A percentile compares a stretch with the other conserved stretches of the same genome.
phyloP scores from a whole-genome alignment of 2,113 vertebrate genomes.

The Dendropsophus ebraccatus region DNA sequence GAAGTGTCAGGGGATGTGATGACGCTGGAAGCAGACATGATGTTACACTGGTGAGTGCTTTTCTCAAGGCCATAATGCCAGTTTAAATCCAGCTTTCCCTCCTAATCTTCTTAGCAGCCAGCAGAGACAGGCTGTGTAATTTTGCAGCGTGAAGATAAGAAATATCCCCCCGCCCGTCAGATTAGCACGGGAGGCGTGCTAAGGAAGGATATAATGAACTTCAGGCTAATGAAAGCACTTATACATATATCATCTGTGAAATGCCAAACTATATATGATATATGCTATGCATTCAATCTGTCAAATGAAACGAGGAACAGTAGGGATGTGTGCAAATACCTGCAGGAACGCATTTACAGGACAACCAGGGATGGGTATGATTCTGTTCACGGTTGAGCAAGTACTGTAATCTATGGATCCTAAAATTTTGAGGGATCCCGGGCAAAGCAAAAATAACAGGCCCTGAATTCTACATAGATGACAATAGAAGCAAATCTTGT shows the following conservation, averaged over 20 bases:
- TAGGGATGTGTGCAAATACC: neutral
- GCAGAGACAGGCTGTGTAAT: constrained; percentile 56
- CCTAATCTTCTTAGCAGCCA: constrained; percentile 57
- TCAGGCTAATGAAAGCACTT: constrained; percentile 38
- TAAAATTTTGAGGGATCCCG: neutral
- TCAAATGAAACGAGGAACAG: neutral
- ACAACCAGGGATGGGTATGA: neutral
- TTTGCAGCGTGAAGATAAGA: constrained; percentile 55
- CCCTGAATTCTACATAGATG: neutral
- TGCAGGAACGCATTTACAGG: neutral
- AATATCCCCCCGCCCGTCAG: constrained; percentile 41
- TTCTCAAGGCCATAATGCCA: constrained; percentile 42
- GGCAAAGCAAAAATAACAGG: no score
- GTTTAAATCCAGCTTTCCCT: constrained; percentile 55
- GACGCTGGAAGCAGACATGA: constrained; percentile 34
- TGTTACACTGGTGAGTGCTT: constrained; percentile 36
- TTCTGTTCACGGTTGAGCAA: neutral
- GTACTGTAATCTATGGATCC: neutral
- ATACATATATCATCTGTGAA: constrained; percentile 8
- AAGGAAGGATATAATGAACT: constrained; percentile 44
- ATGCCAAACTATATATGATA: neutral
- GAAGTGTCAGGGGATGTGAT: neutral
- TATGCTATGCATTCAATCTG: neutral
- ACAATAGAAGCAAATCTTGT: neutral
- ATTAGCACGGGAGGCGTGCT: constrained; percentile 44